Evolutionary conservation across 1,140 invertebrate genomes (phyloP), one percentile per base, ranked within the genome.

Genomic region (Ceratitis capitata): DNA sequence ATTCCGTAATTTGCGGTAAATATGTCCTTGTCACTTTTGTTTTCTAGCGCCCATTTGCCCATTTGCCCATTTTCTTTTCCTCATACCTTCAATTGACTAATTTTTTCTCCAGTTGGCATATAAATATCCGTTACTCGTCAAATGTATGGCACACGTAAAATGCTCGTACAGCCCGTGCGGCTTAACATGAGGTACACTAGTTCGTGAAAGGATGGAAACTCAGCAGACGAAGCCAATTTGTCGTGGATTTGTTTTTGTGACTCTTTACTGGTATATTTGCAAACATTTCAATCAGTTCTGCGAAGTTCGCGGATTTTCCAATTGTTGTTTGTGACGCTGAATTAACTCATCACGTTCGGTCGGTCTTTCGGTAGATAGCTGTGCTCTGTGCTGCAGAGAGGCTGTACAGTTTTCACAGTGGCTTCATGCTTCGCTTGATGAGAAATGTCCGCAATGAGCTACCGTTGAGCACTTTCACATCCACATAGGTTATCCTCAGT

Each of bases 231-330:
- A 78, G 69, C 39, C 69, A 78, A 78, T 78, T 78, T 78, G 69
- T 19, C 39, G 23, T 78, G 69, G 69, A 78, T 78, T 78, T 78
- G 69, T 47, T 78, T 19, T 19, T n/a, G 4, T 78, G 69, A 14
- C n/a, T 45, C 69, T 42, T 19, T 42, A 9, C 39, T 32, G 69
- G 69, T 78, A 23, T 78, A 23, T 78, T 78, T 78, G 69, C 69
- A 78, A 78, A 78, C 39, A 78, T 78, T 78, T 35, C 45, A 9
- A 78, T 47, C 69, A 19, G 14, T 78, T 78, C 45, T 9, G 39
- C 88, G 87, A 89, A 88, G 87, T 86, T 85, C 86, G 86, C 87
- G 86, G 87, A 90, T 90, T 90, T 90, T 87, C 90, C 89, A 90
- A 90, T 90, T 90, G 89, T 90, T 14, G 39, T 29, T 64, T 64